Base-by-base conservation (phyloP, 2,888 invertebrate species). In the Dynastes maya region DNA sequence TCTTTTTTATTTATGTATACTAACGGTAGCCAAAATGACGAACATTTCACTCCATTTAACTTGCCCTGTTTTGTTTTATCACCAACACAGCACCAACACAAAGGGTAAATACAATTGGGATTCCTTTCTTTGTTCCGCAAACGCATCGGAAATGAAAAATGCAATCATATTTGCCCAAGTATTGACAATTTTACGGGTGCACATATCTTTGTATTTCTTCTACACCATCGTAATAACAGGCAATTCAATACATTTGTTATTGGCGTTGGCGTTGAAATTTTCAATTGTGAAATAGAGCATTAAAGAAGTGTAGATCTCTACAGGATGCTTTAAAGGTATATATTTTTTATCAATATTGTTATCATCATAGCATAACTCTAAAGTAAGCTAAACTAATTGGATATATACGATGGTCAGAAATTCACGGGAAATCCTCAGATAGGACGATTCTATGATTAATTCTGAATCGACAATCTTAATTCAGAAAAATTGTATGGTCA, bases 91-190 rank as follows among this genome's bases (percentile, higher is more conserved):
- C 22, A 22, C 6, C 61, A 53, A 11, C 61, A 61, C 29, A 22
- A 61, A 61, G 9, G n/a, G 61, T 29, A 27, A 29, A 61, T 61
- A 29, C 61, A 61, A 61, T 61, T 61, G 16, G 22, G 2, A 61
- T 27, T 27, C 61, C 29, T 0, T 29, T 27, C 61, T 27, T 61
- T 61, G 61, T 61, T 61, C 61, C 13, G 8, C 22, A 8, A 61
- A 22, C 29, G 61, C 22, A 61, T n/a, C 11, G 27, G 5, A 27
- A 6, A 61, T 27, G 27, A 61, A 58, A 9, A 29, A 61, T 61
- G 6, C 27, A 61, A 61, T 61, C 29, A 11, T 61, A 29, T 61
- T 61, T 22, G 27, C 61, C 5, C 29, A 61, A 61, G 29, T 11
- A 61, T 27, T 61, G 61, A 61, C 61, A 61, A 61, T 27, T 61